Evolutionary conservation across 2,797 vertebrate genomes (phyloP), one percentile per base, ranked within the genome.

Genomic region (Allobates femoralis): DNA sequence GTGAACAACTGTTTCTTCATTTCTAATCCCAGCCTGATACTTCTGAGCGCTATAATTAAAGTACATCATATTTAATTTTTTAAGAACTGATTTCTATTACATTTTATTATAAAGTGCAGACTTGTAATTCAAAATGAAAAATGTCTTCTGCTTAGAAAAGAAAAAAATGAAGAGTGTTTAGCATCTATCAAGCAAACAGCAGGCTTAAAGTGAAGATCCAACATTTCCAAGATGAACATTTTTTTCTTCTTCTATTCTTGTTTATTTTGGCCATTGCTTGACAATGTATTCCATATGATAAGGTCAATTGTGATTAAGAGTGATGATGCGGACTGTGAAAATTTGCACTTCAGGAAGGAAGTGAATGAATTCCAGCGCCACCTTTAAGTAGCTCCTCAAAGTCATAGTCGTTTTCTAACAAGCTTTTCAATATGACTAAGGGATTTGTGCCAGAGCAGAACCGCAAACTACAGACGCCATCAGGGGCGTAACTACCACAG

Each of bases 71-170:
- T 71, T 71, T 21, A 21, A 71, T 37, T 71, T 71, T 51, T 71
- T 71, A 69, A 69, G 66, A 37, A 69, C 32, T 11, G 32, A 23
- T 71, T 71, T 71, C 37, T 71, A 37, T 71, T 71, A 41, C 14
- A 34, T 71, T 71, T 71, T 41, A 41, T 71, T 71, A 34, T 71
- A 71, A 41, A 41, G 67, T 37, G 67, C 67, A 71, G 41, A 53
- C 67, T 21, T 71, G 32, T 71, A 71, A 71, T 37, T 71, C 34
- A 53, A 76, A 76, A 76, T 76, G 34, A 71, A 37, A 37, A 71
- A 71, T 71, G 37, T 41, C 32, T 37, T 41, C 67, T 41, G 66
- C 32, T 12, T 34, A 37, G 34, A 21, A 71, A 64, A 71, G 19
- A 16, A 37, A 69, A 11, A 69, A 71, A 69, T 62, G 14, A 64